Evolutionary conservation across 2,888 invertebrate genomes (phyloP), one percentile per base, ranked within the genome.

Genomic region (Malthinus seriepunctatus): DNA sequence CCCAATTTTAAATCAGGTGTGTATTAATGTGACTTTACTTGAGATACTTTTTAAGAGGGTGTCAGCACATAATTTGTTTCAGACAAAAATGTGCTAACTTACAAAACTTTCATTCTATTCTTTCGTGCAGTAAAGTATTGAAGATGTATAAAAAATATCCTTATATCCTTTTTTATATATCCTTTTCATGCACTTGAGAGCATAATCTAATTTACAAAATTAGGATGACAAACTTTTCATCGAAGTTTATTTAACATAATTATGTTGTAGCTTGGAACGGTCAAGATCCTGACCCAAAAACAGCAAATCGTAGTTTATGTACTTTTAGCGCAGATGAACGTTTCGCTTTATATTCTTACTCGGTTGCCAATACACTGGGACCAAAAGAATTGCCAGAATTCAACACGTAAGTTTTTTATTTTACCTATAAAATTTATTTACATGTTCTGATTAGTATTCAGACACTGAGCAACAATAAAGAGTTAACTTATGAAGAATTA

Each of bases 241-340:
- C n/a, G n/a, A n/a, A n/a, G n/a, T n/a, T n/a, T n/a, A n/a, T n/a
- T n/a, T n/a, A n/a, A n/a, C n/a, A 23, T 23, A 23, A 23, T 23
- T 23, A 23, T 23, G 23, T 10, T 67, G 9, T 66, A 79, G 78
- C 73, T 62, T 78, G 78, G 77, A 75, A 77, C 69, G 77, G 77
- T 46, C 66, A 73, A 54, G 74, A 75, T 60, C 68, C 72, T 9
- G 76, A 77, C 68, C 78, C 78, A 23, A 71, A 72, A 67, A 78
- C 79, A n/a, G 68, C 76, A 10, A 73, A 77, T 63, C 69, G 78
- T 10, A 63, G 76, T 62, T 65, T 79, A 74, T 32, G 78, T 1
- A 77, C 80, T 6, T 85, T 79, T 76, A 80, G 83, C 0, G 56
- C 76, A 1, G 84, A 85, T 66, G 86, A 86, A 76, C 78, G 86